Evolutionary conservation across 2,888 invertebrate species (phyloP), one percentile per base, ranked within the genome.

Genomic region (Cecidostiba fungosa): DNA sequence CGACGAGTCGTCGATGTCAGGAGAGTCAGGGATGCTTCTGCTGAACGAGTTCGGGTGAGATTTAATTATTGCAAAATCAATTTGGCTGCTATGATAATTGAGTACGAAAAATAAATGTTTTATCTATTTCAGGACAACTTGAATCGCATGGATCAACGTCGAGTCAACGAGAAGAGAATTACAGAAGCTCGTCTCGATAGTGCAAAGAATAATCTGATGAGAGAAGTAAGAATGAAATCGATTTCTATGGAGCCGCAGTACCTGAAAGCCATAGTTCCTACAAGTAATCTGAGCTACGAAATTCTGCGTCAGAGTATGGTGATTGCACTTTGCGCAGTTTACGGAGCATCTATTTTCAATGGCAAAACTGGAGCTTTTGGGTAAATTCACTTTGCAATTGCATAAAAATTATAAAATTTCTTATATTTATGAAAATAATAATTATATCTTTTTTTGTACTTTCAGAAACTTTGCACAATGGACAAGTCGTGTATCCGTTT

Each of bases 321-420:
- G 2, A 82, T 91, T 43, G 88, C 85, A 1, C 89, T 92, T 70
- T 92, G 91, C 77, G 88, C 90, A 10, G n/a, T 91, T 47, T 92
- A 92, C 72, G 91, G 91, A 47, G 86, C 89, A 69, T 91, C 91
- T 14, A 82, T 92, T 72, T 89, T 90, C 66, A 89, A 88, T 8
- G 87, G 89, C 39, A 92, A 92, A 87, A 87, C 88, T 59, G 88
- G 88, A 59, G 84, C 87, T 50, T 69, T 90, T 72, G 85, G 90
- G 92, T 92, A 89, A 89, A 29, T 29, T 66, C 12, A 66, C 8
- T 66, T 66, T 62, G 4, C 19, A 50, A 59, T 54, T 19, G 12
- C 19, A 19, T 32, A 32, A 3, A 8, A 39, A 29, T 29, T 19
- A n/a, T 47, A n/a, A n/a, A n/a, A n/a, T n/a, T n/a, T n/a, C n/a